phyloP scores from a whole-genome alignment of 2,113 vertebrate genomes.

The Sialia sialis region DNA sequence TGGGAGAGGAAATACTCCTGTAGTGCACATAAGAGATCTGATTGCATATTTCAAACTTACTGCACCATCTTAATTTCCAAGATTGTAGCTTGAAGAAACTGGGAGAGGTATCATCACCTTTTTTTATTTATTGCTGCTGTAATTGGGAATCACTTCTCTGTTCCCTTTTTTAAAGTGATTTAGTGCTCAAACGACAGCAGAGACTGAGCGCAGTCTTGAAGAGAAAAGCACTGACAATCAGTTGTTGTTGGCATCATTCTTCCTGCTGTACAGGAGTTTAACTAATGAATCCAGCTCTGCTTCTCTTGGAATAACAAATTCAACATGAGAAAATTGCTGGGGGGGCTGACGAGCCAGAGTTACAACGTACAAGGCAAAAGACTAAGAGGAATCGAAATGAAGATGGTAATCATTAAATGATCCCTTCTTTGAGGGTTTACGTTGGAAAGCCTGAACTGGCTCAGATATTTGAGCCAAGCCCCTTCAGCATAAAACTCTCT shows the following conservation, averaged over 20 bases:
- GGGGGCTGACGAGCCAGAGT: background rate
- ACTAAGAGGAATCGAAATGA: background rate
- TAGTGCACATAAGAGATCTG: background rate
- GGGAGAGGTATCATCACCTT: background rate
- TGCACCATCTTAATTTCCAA: background rate
- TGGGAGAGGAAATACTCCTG: background rate
- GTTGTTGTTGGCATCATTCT: background rate
- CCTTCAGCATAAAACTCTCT: background rate
- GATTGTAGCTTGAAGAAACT: background rate
- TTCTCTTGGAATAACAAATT: background rate
- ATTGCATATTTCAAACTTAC: background rate
- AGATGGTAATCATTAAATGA: background rate
- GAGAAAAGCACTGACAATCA: background rate
- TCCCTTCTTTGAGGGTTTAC: slow-evolving; percentile 41
- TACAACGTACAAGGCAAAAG: background rate
- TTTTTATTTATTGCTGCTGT: background rate
- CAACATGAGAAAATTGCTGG: slow-evolving; percentile 1
- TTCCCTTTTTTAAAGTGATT: background rate
- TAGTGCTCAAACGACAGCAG: background rate
- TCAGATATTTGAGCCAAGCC: slow-evolving; percentile 26
- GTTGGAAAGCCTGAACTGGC: slow-evolving; percentile 9
- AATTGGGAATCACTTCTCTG: background rate
- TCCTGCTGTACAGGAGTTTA: background rate
- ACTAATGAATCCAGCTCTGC: background rate
- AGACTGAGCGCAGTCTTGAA: background rate